Evolutionary conservation across 2,113 vertebrate genomes (phyloP).

Genomic region (Gobius niger): DNA sequence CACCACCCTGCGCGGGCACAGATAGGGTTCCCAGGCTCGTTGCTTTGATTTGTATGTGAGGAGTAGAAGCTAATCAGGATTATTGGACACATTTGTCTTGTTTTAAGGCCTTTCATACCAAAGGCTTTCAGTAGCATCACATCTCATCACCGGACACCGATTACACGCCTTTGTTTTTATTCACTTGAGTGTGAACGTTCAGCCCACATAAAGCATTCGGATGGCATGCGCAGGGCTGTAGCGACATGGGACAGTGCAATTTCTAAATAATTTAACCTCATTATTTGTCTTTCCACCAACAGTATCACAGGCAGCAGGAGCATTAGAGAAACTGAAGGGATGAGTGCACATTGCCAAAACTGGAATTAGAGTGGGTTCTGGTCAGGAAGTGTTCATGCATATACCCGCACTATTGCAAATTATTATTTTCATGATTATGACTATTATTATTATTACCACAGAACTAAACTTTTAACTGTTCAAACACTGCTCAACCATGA

Average conservation of each 20-base stretch:
- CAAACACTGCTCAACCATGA: too few species aligned
- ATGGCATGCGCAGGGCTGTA: constrained; percentile 25
- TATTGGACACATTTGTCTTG: constrained; percentile 13
- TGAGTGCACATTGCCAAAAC: constrained; percentile 55
- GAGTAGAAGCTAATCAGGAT: constrained; percentile 5
- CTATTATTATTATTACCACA: too few species aligned
- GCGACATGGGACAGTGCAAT: constrained; percentile 23
- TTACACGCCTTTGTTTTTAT: background rate
- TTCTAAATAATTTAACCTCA: constrained; percentile 59
- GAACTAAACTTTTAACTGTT: too few species aligned
- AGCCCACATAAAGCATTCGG: constrained; percentile 7
- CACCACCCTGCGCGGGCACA: constrained; percentile 32
- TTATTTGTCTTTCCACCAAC: constrained; percentile 45
- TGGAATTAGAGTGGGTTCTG: background rate
- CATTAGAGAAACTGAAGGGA: constrained; percentile 39
- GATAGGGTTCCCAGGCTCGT: constrained; percentile 28
- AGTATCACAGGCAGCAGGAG: constrained; percentile 34
- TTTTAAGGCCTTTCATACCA: constrained; percentile 9
- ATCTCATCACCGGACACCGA: constrained; percentile 9
- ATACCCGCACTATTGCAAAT: too few species aligned
- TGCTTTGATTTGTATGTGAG: constrained; percentile 24
- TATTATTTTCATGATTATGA: too few species aligned
- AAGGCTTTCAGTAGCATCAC: constrained; percentile 9
- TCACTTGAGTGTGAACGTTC: constrained; percentile 4
- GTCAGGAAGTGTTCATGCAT: too few species aligned